These are phyloP conservation scores for Nipponacmea schrenckii DNA, from an alignment of 2,888 invertebrate genomes.

Conservation along the genomic window DNA sequence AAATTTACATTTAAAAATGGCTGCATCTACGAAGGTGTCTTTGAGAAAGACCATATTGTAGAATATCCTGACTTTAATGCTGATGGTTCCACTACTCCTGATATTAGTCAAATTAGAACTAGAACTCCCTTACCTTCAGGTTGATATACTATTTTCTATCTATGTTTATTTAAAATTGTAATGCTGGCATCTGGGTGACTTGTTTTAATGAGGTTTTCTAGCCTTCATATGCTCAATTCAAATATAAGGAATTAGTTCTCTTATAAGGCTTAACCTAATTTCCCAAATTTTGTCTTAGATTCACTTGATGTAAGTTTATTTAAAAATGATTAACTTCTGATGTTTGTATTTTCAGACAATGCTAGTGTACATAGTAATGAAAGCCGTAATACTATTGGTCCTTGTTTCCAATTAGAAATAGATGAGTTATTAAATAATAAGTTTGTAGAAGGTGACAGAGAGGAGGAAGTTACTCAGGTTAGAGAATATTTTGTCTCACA, in stretches of 20 bases:
- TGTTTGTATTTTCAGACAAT: conserved; percentile 48
- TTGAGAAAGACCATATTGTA: conserved; percentile 66
- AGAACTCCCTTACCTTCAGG: conserved; percentile 63
- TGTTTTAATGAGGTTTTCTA: too few relatives aligned
- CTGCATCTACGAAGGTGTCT: conserved; percentile 65
- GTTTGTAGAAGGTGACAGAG: conserved; percentile 56
- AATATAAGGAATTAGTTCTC: too few relatives aligned
- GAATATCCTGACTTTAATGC: conserved; percentile 65
- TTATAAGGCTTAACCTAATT: too few relatives aligned
- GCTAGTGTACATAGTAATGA: conserved; percentile 65
- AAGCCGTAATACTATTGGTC: conserved; percentile 65
- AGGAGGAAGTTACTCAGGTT: conserved; percentile 64
- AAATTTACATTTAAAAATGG: conserved; percentile 69
- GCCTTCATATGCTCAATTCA: too few relatives aligned
- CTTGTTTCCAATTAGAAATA: conserved; percentile 67
- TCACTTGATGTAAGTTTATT: too few relatives aligned
- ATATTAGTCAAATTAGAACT: conserved; percentile 61
- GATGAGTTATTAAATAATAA: conserved; percentile 55
- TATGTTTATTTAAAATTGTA: conserved; percentile 13
- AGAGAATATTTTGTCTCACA: not conserved
- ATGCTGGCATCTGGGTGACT: not conserved
- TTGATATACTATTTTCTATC: conserved; percentile 28
- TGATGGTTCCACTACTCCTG: conserved; percentile 63
- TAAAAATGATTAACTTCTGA: not conserved
- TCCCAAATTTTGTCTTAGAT: too few relatives aligned